Percentiles rank a stretch among this genome's conserved stretches.
Conservation (phyloP, 2,888 invertebrate genomes). For the Tenthredo notha region DNA sequence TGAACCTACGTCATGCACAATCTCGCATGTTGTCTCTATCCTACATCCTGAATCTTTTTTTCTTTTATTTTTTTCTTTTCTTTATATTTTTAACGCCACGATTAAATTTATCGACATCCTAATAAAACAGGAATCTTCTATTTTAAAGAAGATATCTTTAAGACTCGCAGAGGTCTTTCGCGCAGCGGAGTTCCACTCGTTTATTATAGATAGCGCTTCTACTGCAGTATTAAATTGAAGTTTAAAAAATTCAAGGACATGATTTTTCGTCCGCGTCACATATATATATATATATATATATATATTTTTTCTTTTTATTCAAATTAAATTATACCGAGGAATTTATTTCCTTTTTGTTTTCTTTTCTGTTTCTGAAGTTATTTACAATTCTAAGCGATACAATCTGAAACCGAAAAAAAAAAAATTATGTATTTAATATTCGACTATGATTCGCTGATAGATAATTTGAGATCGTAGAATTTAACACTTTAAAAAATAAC, state of each 20-base stretch:
- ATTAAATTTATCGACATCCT: background rate
- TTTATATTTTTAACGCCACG: background rate
- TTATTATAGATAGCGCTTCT: constrained; percentile 29
- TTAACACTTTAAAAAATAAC: background rate
- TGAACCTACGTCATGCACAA: background rate
- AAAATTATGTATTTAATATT: background rate
- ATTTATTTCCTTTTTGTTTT: background rate
- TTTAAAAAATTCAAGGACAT: background rate
- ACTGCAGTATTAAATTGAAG: background rate
- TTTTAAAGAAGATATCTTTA: background rate
- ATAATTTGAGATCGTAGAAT: background rate
- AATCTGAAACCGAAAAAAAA: background rate
- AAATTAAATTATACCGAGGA: background rate
- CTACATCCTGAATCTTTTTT: background rate
- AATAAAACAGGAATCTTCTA: constrained; percentile 15
- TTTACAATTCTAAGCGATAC: background rate
- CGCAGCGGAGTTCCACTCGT: background rate
- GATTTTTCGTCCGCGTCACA: background rate
- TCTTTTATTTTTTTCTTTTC: background rate
- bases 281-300: too few relatives aligned
- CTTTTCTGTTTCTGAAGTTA: background rate
- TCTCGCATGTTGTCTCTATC: background rate
- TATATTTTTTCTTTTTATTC: background rate
- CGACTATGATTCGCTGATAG: background rate
- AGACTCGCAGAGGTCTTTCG: constrained; percentile 8